Percentiles rank a stretch among this genome's conserved stretches.
Evolutionary conservation across 2,797 vertebrate genomes (phyloP).

Genomic region (Kryptolebias ocellatus): DNA sequence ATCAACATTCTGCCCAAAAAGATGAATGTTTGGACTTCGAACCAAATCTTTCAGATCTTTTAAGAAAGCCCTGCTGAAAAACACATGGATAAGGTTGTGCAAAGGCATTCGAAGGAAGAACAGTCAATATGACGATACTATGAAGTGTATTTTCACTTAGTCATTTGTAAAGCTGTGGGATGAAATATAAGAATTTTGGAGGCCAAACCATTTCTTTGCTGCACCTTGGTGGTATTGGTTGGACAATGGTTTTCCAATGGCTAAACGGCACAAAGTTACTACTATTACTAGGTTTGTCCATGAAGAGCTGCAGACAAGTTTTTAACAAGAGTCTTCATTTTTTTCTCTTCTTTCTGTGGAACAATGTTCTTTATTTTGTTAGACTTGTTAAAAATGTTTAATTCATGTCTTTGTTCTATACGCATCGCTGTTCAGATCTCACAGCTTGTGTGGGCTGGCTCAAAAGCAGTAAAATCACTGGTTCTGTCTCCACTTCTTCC

Average conservation of each 20-base stretch:
- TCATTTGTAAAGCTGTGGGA: neutral
- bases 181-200: neutral
- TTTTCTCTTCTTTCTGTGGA: neutral
- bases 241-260: neutral
- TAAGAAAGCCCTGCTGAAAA: neutral
- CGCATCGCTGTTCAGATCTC: neutral
- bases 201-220: neutral
- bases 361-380: neutral
- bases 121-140: neutral
- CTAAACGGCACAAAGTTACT: neutral
- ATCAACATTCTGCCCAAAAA: neutral
- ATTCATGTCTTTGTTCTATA: neutral
- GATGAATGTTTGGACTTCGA: neutral
- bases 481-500: too few species aligned
- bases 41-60: neutral
- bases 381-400: neutral
- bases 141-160: neutral
- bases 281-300: too few species aligned
- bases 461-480: neutral
- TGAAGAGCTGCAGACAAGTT: neutral
- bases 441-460: too few species aligned
- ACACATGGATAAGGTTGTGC: neutral
- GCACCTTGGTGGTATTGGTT: neutral
- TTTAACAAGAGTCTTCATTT: neutral
- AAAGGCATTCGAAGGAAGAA: neutral